Percentiles rank a stretch among this genome's conserved stretches.
phyloP scores from a whole-genome alignment of 2,797 vertebrate genomes.

The Manis pentadactyla region DNA sequence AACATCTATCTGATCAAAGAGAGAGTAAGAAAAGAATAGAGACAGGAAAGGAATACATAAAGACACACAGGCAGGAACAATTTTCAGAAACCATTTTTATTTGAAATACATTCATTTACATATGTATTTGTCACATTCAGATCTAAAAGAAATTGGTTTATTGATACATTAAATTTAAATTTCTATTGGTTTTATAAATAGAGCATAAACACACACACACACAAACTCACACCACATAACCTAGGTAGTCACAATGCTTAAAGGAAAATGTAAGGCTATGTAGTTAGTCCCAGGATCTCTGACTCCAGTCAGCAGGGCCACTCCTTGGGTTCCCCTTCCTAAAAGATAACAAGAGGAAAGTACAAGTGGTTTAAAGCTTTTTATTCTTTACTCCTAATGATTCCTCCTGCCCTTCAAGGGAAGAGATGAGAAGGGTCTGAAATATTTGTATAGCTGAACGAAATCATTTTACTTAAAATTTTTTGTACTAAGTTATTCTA shows the following conservation, averaged over 20 bases:
- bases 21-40: not conserved
- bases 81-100: not conserved
- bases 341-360: not conserved
- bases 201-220: not conserved
- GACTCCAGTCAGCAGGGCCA: not conserved
- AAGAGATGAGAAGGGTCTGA: not conserved
- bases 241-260: not conserved
- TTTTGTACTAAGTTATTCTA: not conserved
- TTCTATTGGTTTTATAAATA: not conserved
- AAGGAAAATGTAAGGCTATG: not conserved
- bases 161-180: not conserved
- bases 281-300: not conserved
- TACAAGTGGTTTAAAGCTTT: not conserved
- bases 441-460: not conserved
- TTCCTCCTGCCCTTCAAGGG: not conserved
- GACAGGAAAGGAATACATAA: not conserved
- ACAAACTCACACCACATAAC: not conserved
- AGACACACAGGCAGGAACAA: not conserved
- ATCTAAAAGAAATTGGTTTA: not conserved
- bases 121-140: not conserved
- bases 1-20: not conserved
- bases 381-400: not conserved
- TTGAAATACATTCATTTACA: not conserved
- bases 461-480: not conserved
- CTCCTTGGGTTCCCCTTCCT: not conserved